These are phyloP conservation scores for Dryobotodes eremita DNA, from an alignment of 2,888 invertebrate genomes.

Conservation along the genomic window DNA sequence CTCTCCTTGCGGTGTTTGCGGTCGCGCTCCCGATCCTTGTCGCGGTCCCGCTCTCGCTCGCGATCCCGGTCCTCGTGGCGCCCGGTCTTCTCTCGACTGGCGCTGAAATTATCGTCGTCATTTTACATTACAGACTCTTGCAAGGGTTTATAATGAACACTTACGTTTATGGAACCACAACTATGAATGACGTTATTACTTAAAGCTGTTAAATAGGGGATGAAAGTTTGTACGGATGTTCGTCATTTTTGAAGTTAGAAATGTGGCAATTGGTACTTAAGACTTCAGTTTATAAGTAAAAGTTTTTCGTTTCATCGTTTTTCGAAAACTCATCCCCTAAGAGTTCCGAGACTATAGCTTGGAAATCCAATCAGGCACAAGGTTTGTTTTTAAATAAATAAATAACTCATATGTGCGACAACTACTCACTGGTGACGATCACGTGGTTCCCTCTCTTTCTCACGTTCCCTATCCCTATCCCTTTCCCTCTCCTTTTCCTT, in stretches of 20 bases:
- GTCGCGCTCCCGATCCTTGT: conserved; percentile 82
- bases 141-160: neutral
- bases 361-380: neutral
- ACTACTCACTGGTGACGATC: conserved; percentile 62
- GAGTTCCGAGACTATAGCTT: neutral
- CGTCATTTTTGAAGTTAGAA: neutral
- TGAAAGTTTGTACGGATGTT: neutral
- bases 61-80: conserved; percentile 74
- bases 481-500: conserved; percentile 57
- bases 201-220: neutral
- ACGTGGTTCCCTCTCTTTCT: conserved; percentile 65
- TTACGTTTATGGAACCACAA: neutral
- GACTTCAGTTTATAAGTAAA: neutral
- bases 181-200: neutral
- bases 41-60: conserved; percentile 77
- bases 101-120: conserved; percentile 53
- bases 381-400: neutral
- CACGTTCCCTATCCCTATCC: conserved; percentile 63
- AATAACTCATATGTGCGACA: neutral
- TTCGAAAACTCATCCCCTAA: neutral
- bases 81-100: conserved; percentile 73
- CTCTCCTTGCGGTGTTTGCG: conserved; percentile 86
- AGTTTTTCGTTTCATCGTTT: neutral
- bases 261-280: neutral
- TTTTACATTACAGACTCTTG: neutral